Base-by-base conservation (phyloP, 2,888 invertebrate genomes). In the Xestia rhomboidea region DNA sequence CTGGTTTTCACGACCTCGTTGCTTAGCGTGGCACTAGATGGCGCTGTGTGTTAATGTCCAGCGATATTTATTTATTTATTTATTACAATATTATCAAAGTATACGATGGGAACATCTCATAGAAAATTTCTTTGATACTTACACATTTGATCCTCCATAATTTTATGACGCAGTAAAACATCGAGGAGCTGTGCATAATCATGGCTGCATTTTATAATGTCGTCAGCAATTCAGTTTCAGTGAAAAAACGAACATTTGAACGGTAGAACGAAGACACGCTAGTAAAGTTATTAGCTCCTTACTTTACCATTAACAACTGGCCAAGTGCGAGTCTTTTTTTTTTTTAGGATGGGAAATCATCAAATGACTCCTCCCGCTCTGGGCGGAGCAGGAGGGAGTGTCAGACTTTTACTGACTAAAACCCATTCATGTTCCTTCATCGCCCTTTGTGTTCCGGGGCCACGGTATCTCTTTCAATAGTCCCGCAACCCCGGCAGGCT, bases 81-180 rank as follows among this genome's bases (percentile, higher is more conserved):
- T 34, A 4, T 4, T 4, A 34, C 34, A 34, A 62, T 21, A 46
- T 38, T 34, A 38, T 46, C 46, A 49, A 13, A 34, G 8, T 49
- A 41, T 63, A 41, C 63, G 34, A 2, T 49, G 21, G 46, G 21
- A 18, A 68, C 27, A 34, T 62, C 21, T 30, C 67, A 30, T 54
- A 46, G 44, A 66, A 80, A 70, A 62, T 57, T 62, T 79, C 76
- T 60, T 60, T 30, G 60, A 60, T 18, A 30, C 30, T 72, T 44
- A 66, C 67, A 76, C 63, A 51, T 46, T 77, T 73, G 75, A 76
- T 76, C 76, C 72, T 57, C 57, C 10, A 76, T 76, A 85, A 81
- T 78, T 86, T 86, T 86, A 86, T 63, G 83, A 49, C 30, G 75
- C 41, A 69, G 34, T 83, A 85, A 86, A 85, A 73, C 54, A 30